Evolutionary conservation across 1,140 invertebrate genomes (phyloP).

Genomic region (Homarus americanus): DNA sequence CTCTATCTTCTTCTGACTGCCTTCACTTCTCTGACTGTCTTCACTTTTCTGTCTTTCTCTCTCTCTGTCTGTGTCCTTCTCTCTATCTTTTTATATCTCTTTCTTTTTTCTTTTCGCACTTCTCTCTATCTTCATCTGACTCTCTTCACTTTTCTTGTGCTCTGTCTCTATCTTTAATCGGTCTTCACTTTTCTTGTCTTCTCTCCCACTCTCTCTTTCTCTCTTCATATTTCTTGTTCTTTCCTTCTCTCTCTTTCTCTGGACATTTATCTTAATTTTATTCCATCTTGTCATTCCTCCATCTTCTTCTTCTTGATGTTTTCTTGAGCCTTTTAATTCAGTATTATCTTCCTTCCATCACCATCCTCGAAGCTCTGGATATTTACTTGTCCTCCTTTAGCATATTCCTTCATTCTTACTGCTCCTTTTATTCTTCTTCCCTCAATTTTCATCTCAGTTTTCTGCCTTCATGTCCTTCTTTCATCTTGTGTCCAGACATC

Average conservation of each 20-base stretch:
- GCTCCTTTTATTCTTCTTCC: too few species aligned
- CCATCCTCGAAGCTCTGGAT: too few species aligned
- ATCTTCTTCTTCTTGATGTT: too few species aligned
- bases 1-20: neutral
- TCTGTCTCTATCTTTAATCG: too few species aligned
- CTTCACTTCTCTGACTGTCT: too few species aligned
- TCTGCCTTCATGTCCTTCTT: too few species aligned
- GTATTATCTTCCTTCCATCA: too few species aligned
- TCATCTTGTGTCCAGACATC: too few species aligned
- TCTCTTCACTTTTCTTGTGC: neutral
- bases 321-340: too few species aligned
- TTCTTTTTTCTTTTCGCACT: neutral
- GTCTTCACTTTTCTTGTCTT: neutral
- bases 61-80: slow-evolving; percentile 31
- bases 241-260: neutral
- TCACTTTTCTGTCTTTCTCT: neutral
- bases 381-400: too few species aligned
- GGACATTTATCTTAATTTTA: neutral
- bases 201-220: neutral
- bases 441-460: too few species aligned
- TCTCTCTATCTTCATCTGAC: neutral
- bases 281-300: neutral
- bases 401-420: too few species aligned
- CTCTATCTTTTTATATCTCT: neutral
- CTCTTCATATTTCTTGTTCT: neutral